phyloP scores from a whole-genome alignment of 2,113 vertebrate species.

The Corythaixoides concolor region DNA sequence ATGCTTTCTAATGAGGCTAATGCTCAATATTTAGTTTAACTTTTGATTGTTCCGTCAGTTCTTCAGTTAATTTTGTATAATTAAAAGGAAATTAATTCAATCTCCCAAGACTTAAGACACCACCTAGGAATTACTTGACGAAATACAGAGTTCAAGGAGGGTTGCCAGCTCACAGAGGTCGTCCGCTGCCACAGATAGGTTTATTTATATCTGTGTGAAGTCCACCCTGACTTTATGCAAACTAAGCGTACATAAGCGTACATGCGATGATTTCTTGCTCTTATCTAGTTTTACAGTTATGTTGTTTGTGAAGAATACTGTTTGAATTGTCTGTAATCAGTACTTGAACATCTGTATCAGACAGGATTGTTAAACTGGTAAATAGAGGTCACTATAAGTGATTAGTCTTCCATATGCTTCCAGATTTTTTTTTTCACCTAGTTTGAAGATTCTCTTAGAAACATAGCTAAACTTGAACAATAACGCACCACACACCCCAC shows the following conservation, averaged over 20 bases:
- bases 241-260: background rate
- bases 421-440: background rate
- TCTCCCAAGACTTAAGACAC: background rate
- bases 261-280: background rate
- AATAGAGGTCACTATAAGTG: background rate
- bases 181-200: fast-evolving
- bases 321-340: background rate
- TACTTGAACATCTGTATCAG: background rate
- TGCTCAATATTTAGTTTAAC: background rate
- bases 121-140: background rate
- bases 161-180: background rate
- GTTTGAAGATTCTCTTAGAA: background rate
- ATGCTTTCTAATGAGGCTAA: background rate
- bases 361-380: background rate
- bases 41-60: background rate
- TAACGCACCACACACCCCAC: too few species aligned
- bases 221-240: background rate
- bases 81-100: background rate
- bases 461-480: fast-evolving
- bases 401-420: background rate
- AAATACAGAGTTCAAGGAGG: background rate
- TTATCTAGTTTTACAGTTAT: background rate
- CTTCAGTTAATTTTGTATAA: background rate
- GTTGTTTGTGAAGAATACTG: background rate
- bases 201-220: background rate